Evolutionary conservation across 2,888 invertebrate species (phyloP), one percentile per base, ranked within the genome.

Genomic region (Tiphia femorata): DNA sequence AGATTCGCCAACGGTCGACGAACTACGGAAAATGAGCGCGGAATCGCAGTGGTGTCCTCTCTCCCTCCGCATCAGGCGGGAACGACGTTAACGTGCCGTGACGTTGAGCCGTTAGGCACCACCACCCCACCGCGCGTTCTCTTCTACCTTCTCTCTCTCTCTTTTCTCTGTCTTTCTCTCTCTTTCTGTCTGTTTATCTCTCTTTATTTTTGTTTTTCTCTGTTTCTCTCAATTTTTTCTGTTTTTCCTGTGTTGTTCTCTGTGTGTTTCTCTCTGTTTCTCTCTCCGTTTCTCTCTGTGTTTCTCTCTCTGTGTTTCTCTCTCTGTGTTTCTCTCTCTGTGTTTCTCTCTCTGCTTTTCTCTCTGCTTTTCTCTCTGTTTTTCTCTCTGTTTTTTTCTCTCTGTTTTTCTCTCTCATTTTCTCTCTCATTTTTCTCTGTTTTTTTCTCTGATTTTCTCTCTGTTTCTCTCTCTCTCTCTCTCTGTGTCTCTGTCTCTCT

Each of bases 81-180:
- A 60, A 62, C n/a, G n/a, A n/a, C 61, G 67, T 71, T 70, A 72
- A 63, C 70, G 54, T 65, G 61, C 60, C 72, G 63, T 69, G 70
- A 72, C 72, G 72, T 62, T 61, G 59, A 58, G 61, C 72, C 71
- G 72, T 73, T 73, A 73, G 63, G 47, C 49, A 52, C 53, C 58
- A 52, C 37, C 43, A 33, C 51, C 41, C 46, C 40, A 46, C 33
- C 33, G 14, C n/a, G 33, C n/a, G 14, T n/a, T n/a, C n/a, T n/a
- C n/a, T n/a, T n/a, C n/a, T n/a, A n/a, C n/a, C n/a, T n/a, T 42
- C 27, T 42, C 17, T 42, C 27, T 23, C 21, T 10, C 20, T 14
- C 8, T n/a, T n/a, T n/a, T 25, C 23, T 23, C 41, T 41, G 2
- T 7, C 29, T 4, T 7, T 29, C 29, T 25, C 5, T 25, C 29